Conservation (phyloP, 2,888 invertebrate genomes). For the Agelastica alni region DNA sequence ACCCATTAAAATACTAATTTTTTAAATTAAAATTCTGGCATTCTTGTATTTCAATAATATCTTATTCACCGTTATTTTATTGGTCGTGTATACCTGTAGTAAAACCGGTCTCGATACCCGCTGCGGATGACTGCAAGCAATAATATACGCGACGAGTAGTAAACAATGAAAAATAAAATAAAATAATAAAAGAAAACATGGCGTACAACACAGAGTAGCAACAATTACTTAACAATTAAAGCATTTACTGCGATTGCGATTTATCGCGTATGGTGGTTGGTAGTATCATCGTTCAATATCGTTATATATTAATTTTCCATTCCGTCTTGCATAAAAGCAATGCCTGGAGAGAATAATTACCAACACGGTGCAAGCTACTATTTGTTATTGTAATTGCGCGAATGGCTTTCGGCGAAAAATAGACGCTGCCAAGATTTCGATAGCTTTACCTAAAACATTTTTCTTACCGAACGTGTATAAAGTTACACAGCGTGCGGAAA, state of each 20-base stretch:
- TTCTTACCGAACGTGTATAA: too few species aligned
- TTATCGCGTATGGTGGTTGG: not conserved
- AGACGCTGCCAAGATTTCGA: too few species aligned
- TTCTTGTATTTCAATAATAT: not conserved
- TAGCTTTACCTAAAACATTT: too few species aligned
- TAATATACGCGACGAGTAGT: slow-evolving; percentile 3
- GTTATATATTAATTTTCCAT: not conserved
- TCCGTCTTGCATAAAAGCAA: not conserved
- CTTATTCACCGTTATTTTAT: slow-evolving; percentile 2
- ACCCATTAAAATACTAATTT: not conserved
- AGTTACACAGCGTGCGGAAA: too few species aligned
- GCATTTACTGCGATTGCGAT: not conserved
- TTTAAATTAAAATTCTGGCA: slow-evolving; percentile 10
- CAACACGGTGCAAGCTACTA: not conserved
- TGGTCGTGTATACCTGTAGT: not conserved
- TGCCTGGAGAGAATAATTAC: not conserved
- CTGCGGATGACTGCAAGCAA: not conserved
- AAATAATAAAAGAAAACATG: too few species aligned
- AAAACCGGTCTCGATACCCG: slow-evolving; percentile 1
- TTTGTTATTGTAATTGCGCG: not conserved
- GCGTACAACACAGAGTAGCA: slow-evolving; percentile 2
- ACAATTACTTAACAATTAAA: slow-evolving; percentile 15
- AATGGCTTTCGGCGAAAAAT: too few species aligned
- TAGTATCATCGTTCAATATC: not conserved
- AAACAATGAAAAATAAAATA: too few species aligned